phyloP scores from a whole-genome alignment of 1,140 invertebrate genomes.

The Heliconius himera region DNA sequence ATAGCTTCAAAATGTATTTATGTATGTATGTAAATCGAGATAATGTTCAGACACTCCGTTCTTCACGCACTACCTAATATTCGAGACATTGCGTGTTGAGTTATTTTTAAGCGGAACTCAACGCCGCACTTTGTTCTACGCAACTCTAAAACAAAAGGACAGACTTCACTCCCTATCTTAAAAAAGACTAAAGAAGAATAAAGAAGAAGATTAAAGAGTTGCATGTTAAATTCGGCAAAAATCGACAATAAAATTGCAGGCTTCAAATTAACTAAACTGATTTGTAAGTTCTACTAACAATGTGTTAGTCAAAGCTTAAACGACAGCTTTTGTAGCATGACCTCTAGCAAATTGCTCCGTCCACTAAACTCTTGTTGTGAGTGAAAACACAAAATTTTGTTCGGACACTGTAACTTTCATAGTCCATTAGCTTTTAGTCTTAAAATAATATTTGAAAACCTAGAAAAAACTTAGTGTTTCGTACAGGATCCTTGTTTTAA shows the following conservation, averaged over 20 bases:
- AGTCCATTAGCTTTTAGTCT: conserved; percentile 6
- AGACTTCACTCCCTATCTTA: too few species aligned
- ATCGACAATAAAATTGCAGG: background rate
- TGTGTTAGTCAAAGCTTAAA: background rate
- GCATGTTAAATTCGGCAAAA: background rate
- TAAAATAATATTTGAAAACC: background rate
- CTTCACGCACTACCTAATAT: too few species aligned
- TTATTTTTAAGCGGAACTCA: too few species aligned
- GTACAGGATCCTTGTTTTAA: background rate
- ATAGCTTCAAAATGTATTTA: too few species aligned
- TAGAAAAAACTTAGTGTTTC: background rate
- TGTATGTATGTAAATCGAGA: too few species aligned
- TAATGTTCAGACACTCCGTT: too few species aligned
- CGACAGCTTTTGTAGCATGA: conserved; percentile 22
- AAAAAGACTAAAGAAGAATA: too few species aligned
- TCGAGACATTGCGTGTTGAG: too few species aligned
- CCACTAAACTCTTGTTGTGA: conserved; percentile 6
- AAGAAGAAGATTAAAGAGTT: too few species aligned
- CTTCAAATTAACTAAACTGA: background rate
- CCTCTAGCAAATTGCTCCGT: conserved; percentile 8
- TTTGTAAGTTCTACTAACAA: conserved; percentile 15
- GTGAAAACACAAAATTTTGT: background rate
- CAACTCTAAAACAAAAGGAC: too few species aligned
- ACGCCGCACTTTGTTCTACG: too few species aligned
- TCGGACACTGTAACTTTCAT: background rate